Evolutionary conservation across 2,113 vertebrate genomes (phyloP).

Genomic region (Macaca fascicularis): T2T-MFA8v1.1 NC_088392.1:52518501-52519000

Average conservation of each 20-base stretch:
- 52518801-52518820: not conserved
- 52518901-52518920: rapidly evolving
- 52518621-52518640: conserved; percentile 46
- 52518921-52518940: not conserved
- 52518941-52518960: not conserved
- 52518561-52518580: conserved; percentile 70
- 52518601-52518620: conserved; percentile 56
- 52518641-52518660: not conserved
- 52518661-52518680: not conserved
- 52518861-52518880: not conserved
- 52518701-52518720: not conserved
- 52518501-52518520: conserved; percentile 24
- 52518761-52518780: not conserved
- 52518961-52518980: not conserved
- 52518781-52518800: not conserved
- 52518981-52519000: not conserved
- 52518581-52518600: conserved; percentile 33
- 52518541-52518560: conserved; percentile 62
- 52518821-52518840: not conserved
- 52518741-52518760: not conserved
- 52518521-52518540: not conserved
- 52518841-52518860: not conserved
- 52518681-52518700: not conserved
- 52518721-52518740: not conserved
- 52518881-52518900: not conserved